These are phyloP conservation scores for Belgica antarctica DNA, from an alignment of 2,888 invertebrate species.

Conservation along the genomic window DNA sequence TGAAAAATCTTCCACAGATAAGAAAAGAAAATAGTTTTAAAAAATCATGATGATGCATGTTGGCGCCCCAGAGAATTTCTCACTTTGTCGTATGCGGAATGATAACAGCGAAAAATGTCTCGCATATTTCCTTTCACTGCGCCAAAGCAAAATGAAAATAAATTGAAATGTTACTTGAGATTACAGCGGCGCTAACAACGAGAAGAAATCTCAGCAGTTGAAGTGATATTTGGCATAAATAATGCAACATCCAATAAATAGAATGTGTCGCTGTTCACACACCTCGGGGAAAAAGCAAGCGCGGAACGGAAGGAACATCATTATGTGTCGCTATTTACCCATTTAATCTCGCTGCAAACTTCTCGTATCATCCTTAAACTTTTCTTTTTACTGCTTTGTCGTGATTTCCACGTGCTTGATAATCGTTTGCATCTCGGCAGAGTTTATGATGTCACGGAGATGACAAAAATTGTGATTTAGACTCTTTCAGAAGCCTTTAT, in stretches of 20 bases:
- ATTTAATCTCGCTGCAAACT: constrained; percentile 13
- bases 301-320: constrained; percentile 32
- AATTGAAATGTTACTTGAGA: constrained; percentile 33
- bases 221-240: constrained; percentile 35
- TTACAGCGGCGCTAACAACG: not conserved
- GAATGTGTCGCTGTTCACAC: constrained; percentile 40
- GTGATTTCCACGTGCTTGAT: too few relatives aligned
- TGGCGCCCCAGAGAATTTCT: constrained; percentile 1
- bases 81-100: constrained; percentile 8
- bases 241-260: constrained; percentile 42
- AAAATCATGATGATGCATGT: constrained; percentile 16
- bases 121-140: not conserved
- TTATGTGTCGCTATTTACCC: constrained; percentile 35
- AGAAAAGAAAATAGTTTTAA: not conserved
- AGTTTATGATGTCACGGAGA: not conserved
- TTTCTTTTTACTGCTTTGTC: not conserved
- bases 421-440: constrained; percentile 3
- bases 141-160: constrained; percentile 27
- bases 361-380: too few relatives aligned
- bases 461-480: too few relatives aligned
- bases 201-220: constrained; percentile 19
- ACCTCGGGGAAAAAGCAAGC: not conserved
- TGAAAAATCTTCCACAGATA: constrained; percentile 7
- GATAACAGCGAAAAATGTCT: not conserved
- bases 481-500: not conserved